Evolutionary conservation across 2,113 vertebrate species (phyloP).

Genomic region (Psammodynastes pulverulentus): DNA sequence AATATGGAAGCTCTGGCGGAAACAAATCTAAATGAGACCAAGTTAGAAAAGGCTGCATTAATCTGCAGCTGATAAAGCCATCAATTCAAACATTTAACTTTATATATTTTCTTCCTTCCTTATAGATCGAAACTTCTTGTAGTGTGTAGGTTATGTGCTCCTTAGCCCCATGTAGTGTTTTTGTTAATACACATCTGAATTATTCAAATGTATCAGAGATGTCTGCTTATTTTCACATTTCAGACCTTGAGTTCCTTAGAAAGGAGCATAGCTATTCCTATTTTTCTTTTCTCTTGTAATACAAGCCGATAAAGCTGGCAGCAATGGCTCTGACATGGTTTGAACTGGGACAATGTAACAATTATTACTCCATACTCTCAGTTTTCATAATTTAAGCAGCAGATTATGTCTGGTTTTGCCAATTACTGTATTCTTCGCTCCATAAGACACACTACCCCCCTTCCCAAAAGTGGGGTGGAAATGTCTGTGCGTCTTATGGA

Average conservation of each 20-base stretch:
- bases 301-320: background rate
- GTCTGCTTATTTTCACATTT: background rate
- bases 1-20: background rate
- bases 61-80: background rate
- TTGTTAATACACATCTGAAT: background rate
- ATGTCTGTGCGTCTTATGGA: no score
- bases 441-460: no score
- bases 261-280: background rate
- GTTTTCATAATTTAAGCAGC: background rate
- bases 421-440: background rate
- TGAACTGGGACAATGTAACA: background rate
- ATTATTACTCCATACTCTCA: background rate
- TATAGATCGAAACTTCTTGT: background rate
- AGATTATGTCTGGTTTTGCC: background rate
- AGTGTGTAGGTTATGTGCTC: background rate
- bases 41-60: background rate
- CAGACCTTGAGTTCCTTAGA: background rate
- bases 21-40: background rate
- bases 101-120: background rate
- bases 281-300: background rate
- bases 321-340: background rate
- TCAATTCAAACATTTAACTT: background rate
- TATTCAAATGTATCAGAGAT: background rate
- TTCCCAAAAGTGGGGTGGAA: no score
- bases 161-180: background rate